phyloP scores from a whole-genome alignment of 2,797 vertebrate species.

The Hybognathus amarus region DNA sequence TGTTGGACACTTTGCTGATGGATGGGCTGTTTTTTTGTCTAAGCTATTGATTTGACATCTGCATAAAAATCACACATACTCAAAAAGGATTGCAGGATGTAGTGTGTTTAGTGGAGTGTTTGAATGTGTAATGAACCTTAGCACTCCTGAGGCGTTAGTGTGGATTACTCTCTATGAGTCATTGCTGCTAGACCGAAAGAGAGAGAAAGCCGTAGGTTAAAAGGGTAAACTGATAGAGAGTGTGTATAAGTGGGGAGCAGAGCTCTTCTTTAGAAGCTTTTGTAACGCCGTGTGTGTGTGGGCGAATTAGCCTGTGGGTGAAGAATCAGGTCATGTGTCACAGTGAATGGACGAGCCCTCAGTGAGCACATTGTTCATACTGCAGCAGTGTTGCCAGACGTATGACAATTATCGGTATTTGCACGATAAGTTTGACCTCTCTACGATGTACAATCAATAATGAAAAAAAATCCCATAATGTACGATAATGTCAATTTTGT shows the following conservation, averaged over 20 bases:
- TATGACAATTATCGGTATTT: too few relatives aligned
- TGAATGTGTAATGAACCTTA: slow-evolving; percentile 36
- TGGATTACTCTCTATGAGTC: slow-evolving; percentile 36
- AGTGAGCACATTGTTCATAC: slow-evolving; percentile 35
- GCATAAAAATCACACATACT: slow-evolving; percentile 26
- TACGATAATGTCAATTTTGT: too few relatives aligned
- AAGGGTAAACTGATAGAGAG: slow-evolving; percentile 48
- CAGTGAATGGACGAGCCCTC: slow-evolving; percentile 8
- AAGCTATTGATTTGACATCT: slow-evolving; percentile 20
- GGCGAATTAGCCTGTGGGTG: slow-evolving; percentile 6
- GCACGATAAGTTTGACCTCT: too few relatives aligned
- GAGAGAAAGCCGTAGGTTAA: slow-evolving; percentile 38
- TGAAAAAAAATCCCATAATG: too few relatives aligned
- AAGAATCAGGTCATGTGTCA: slow-evolving; percentile 40
- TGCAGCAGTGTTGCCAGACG: background rate
- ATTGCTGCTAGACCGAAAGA: slow-evolving; percentile 6
- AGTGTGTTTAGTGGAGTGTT: slow-evolving; percentile 31
- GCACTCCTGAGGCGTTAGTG: slow-evolving; percentile 35
- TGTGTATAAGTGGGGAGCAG: slow-evolving; percentile 40
- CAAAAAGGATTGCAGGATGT: slow-evolving; percentile 18
- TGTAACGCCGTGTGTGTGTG: slow-evolving; percentile 23
- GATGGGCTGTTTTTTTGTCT: background rate
- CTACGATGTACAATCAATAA: too few relatives aligned
- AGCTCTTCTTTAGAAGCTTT: slow-evolving; percentile 34
- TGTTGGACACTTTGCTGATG: background rate